Base-by-base conservation (phyloP, 2,888 invertebrate genomes). In the Anthophora plumipes region DNA sequence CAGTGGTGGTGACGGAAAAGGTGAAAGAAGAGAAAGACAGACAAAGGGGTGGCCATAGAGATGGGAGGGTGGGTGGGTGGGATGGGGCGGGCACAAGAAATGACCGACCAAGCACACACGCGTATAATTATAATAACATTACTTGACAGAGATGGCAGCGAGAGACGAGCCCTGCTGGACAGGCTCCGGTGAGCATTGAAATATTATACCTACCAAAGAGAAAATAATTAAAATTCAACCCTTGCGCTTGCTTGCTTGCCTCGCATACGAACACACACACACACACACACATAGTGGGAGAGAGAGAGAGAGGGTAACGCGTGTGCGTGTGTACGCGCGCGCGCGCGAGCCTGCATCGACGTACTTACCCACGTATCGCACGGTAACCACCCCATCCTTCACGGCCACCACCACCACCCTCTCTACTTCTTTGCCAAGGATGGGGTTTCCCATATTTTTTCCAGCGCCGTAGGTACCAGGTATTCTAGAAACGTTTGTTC, bases 171-270 rank as follows among this genome's bases (percentile, higher is more conserved):
- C 83, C 84, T 86, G 83, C 86, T 84, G 91, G 84, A 88, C 89
- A 89, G 89, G 89, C 89, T 89, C 89, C 83, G 90, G 86, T 89
- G 91, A 91, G 93, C 93, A 93, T 93, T 93, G 93, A 93, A 93
- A 93, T 93, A 93, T 93, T 93, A 93, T 92, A 92, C 92, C 92
- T 92, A 91, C 92, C 93, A 92, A 92, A 93, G 93, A 92, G 92
- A 93, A 93, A 93, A 93, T 93, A 93, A 93, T 93, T 93, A 93
- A 93, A 93, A 93, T 93, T 93, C 93, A 93, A 92, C 92, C 93
- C 93, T 92, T 92, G 92, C 92, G 90, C 90, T 89, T 87, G 91
- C 90, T 88, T 84, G 87, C 89, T 88, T 83, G 83, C 74, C 86
- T 86, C 87, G 85, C 85, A 85, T 87, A 76, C 88, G 89, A 86